These are phyloP conservation scores for Discoglossus pictus DNA, from an alignment of 2,797 vertebrate species.

Conservation along the genomic window DNA sequence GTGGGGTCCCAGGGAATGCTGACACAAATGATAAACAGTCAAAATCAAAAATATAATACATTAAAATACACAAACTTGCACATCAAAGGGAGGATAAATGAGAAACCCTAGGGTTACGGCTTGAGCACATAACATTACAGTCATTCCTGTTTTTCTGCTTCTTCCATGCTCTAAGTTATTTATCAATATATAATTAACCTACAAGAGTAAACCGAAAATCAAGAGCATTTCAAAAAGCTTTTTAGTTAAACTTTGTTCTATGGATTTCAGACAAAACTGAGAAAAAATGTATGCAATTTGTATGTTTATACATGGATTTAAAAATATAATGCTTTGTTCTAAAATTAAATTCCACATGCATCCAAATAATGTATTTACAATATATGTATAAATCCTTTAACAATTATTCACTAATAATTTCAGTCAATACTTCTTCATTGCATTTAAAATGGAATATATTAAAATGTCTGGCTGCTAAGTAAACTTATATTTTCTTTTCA, in stretches of 20 bases:
- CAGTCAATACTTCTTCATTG: too few relatives aligned
- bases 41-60: constrained; percentile 42
- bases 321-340: too few relatives aligned
- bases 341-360: too few relatives aligned
- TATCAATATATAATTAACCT: constrained; percentile 30
- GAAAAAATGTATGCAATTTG: too few relatives aligned
- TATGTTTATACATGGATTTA: too few relatives aligned
- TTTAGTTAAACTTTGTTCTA: constrained; percentile 27
- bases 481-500: too few relatives aligned
- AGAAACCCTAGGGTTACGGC: constrained; percentile 33
- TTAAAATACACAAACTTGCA: constrained; percentile 41
- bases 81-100: constrained; percentile 45
- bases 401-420: too few relatives aligned
- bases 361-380: too few relatives aligned
- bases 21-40: constrained; percentile 49
- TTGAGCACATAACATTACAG: constrained; percentile 40
- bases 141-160: constrained; percentile 26
- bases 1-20: constrained; percentile 39
- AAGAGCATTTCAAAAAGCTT: constrained; percentile 34
- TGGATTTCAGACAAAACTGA: too few relatives aligned
- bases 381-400: too few relatives aligned
- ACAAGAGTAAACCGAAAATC: constrained; percentile 10
- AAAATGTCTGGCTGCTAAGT: too few relatives aligned
- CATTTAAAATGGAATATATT: too few relatives aligned
- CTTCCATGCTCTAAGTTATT: constrained; percentile 37